These are phyloP conservation scores for Sylvia borin DNA, from an alignment of 2,797 vertebrate species.

Conservation along the genomic window DNA sequence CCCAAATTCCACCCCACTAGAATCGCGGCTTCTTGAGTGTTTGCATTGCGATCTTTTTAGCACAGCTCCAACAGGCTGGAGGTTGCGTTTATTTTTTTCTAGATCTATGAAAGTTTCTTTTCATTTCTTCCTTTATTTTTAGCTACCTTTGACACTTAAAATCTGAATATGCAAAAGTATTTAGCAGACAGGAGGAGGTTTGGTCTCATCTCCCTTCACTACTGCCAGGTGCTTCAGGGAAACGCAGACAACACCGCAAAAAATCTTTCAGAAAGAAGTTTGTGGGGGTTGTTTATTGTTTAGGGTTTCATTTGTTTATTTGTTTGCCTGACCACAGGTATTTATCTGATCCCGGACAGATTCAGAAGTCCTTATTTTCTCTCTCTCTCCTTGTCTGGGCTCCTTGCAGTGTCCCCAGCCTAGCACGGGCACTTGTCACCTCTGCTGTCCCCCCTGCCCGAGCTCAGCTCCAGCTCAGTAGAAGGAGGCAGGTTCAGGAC, in stretches of 20 bases:
- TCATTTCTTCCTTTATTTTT: not conserved
- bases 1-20: not conserved
- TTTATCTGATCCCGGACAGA: not conserved
- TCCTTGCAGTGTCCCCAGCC: not conserved
- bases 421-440: not conserved
- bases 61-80: not conserved
- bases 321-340: not conserved
- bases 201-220: accelerated
- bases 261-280: not conserved
- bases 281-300: not conserved
- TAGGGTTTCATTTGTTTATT: not conserved
- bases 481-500: not conserved
- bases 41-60: not conserved
- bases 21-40: not conserved
- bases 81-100: not conserved
- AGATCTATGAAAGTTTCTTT: not conserved
- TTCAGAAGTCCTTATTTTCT: not conserved
- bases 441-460: not conserved
- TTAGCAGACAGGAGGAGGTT: not conserved
- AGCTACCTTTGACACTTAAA: not conserved
- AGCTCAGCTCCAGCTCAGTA: not conserved
- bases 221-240: not conserved
- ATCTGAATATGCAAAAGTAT: not conserved
- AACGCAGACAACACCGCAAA: not conserved
- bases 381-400: no score